Base-by-base conservation (phyloP, 1,140 invertebrate genomes). In the Anadara kagoshimensis region DNA sequence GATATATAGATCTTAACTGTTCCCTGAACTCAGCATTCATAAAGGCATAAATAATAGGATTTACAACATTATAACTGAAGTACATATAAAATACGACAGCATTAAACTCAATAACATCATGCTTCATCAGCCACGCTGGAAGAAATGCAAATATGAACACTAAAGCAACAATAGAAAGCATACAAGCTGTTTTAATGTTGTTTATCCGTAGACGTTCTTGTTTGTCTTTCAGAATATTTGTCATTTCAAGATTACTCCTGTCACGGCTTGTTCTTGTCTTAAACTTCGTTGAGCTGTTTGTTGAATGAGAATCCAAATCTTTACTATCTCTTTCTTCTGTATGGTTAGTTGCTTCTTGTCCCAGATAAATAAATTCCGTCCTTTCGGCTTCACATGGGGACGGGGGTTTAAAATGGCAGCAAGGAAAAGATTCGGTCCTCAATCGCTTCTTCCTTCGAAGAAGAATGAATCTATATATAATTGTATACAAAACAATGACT, bases 1-100 rank as follows among this genome's bases (percentile, higher is more conserved):
- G 29, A 36, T 36, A 36, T 36, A 36, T 36, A 36, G 29, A 36
- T 36, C 29, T 36, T 36, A 36, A 36, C 26, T 70, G 59, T 43
- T 66, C 53, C 26, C 58, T 65, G 65, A 73, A 69, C 14, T 73
- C 66, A 4, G 68, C 78, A 66, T 87, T 87, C 85, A 87, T 85
- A 65, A 87, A 86, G 44, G 82, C 84, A 71, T 86, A 87, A 51
- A 87, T 86, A 54, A 86, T 79, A n/a, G 86, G 86, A 74, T 87
- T 87, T 54, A 81, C 80, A 24, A 85, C 84, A 67, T 87, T 87
- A 71, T 87, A 85, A 16, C 73, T 78, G 68, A 87, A 87, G 72
- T 87, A 86, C 45, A 84, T 61, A 59, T 86, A 86, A 72, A 86
- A 87, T n/a, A 85, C 53, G 4, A 79, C 59, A 1, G 72, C 45